Conservation (phyloP, 2,888 invertebrate species). For the Calliphora vomitoria region DNA sequence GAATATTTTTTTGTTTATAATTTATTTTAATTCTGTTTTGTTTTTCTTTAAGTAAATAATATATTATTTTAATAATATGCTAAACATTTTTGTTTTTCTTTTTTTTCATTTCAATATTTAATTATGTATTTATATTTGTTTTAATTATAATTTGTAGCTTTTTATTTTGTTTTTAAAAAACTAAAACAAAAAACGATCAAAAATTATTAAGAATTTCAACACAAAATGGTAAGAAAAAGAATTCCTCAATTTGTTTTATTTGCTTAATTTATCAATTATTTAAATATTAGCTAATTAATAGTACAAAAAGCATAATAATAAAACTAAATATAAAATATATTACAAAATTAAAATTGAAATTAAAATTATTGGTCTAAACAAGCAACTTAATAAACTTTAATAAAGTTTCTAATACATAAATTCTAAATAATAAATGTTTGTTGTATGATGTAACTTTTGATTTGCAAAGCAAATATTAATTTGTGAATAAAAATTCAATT, state of each 20-base stretch:
- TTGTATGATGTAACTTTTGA: too few relatives aligned
- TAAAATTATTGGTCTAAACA: background rate
- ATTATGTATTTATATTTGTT: constrained; percentile 51
- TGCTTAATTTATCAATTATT: background rate
- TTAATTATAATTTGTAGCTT: constrained; percentile 61
- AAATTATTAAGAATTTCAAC: background rate
- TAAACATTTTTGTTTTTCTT: constrained; percentile 64
- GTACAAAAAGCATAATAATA: constrained; percentile 12
- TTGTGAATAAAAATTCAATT: constrained; percentile 27
- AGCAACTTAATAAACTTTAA: background rate
- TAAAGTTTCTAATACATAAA: too few relatives aligned
- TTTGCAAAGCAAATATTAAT: constrained; percentile 25
- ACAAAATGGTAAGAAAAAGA: background rate
- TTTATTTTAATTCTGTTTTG: constrained; percentile 38
- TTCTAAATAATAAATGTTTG: too few relatives aligned
- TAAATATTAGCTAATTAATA: constrained; percentile 43
- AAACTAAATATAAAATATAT: background rate
- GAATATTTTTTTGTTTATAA: constrained; percentile 70
- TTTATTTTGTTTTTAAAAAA: constrained; percentile 24
- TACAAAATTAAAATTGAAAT: constrained; percentile 2
- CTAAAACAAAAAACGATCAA: constrained; percentile 28
- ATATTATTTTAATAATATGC: constrained; percentile 73
- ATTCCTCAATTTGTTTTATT: background rate
- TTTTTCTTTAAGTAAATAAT: constrained; percentile 71
- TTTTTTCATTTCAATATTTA: constrained; percentile 50